Evolutionary conservation across 1,140 invertebrate genomes (phyloP), one percentile per base, ranked within the genome.

Genomic region (Lasioglossum albipes): DNA sequence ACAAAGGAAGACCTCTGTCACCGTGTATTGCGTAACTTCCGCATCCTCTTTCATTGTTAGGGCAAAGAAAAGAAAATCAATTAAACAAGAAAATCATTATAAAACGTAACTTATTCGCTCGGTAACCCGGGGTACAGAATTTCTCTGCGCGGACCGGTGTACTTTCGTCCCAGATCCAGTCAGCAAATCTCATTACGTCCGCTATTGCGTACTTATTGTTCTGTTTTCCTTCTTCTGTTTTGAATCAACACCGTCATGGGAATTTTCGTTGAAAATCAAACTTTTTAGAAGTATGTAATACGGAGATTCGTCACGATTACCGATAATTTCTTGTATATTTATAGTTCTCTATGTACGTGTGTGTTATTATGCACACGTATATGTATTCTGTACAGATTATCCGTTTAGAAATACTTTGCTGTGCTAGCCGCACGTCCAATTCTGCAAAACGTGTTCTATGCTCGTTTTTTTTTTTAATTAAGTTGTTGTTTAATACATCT

Each of bases 71-170:
- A 31, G 45, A 18, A 12, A 59, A n/a, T 59, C n/a, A 59, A 59
- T 59, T 59, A 59, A 59, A n/a, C 9, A n/a, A 59, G 18, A n/a
- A n/a, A 59, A 59, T n/a, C 7, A 65, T 13, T 6, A 62, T 31
- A 31, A 73, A 52, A 73, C 36, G 45, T 54, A 54, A 79, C 41
- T 79, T 74, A 71, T 74, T 74, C 71, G 70, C 62, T 79, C 41
- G 62, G 71, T 66, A 79, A 74, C 71, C 62, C 70, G 77, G 77
- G 62, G 41, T 74, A 74, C 77, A 41, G 77, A 79, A 79, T 79
- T 74, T 79, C 77, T 79, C 77, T 79, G 77, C 77, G 70, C 77
- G 77, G 77, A 59, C 77, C 77, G 71, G 61, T 74, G 36, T 49
- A 74, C 70, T 52, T 79, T 79, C 62, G 74, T 49, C 61, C 77